Evolutionary conservation across 2,888 invertebrate genomes (phyloP).

Genomic region (Drosophila maculinotata): DNA sequence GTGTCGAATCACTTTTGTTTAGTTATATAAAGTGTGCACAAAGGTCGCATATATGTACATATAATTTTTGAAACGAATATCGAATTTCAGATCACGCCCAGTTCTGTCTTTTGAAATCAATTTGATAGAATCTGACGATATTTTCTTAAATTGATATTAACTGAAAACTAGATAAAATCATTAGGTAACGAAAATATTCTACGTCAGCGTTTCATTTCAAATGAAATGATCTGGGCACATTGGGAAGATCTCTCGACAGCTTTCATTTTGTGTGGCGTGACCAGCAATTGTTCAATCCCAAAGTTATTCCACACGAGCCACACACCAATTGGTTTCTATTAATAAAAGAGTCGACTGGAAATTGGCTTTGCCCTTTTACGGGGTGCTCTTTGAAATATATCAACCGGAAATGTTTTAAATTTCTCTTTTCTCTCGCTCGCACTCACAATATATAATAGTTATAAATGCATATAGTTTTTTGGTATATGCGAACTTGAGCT

Average conservation of each 20-base stretch:
- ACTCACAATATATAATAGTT: background rate
- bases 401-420: slow-evolving; percentile 68
- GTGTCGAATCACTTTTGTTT: slow-evolving; percentile 1
- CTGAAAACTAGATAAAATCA: background rate
- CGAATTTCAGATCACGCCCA: no score
- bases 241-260: slow-evolving; percentile 8
- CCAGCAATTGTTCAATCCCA: slow-evolving; percentile 35
- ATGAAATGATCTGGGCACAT: background rate
- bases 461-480: slow-evolving; percentile 5
- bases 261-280: slow-evolving; percentile 38
- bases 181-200: background rate
- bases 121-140: background rate
- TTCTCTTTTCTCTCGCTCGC: slow-evolving; percentile 46
- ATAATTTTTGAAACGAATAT: no score
- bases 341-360: slow-evolving; percentile 58
- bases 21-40: slow-evolving; percentile 9
- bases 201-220: background rate
- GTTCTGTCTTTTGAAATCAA: no score
- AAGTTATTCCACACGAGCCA: slow-evolving; percentile 31
- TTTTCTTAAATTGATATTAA: background rate
- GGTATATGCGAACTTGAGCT: slow-evolving; percentile 52
- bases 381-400: slow-evolving; percentile 9
- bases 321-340: slow-evolving; percentile 71
- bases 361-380: slow-evolving; percentile 41
- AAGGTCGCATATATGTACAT: background rate